Conservation (phyloP, 37 sponge, comb jelly and placozoan species). For the Agelas oroides region DNA sequence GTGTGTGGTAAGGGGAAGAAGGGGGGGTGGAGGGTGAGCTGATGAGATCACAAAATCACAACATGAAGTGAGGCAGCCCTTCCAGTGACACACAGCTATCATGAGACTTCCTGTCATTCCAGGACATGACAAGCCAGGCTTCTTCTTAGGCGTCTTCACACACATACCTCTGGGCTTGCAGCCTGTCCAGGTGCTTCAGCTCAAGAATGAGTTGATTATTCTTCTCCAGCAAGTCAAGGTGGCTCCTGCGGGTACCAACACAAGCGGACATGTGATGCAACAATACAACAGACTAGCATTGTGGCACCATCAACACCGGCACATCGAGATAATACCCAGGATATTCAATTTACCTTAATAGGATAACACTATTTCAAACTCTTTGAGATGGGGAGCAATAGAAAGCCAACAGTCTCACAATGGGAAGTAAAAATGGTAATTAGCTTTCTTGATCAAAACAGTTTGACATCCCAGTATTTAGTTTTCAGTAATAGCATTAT, state of each 20-base stretch:
- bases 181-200: slow-evolving; percentile 82
- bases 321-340: no score
- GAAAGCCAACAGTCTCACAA: background rate
- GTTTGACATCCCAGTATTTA: no score
- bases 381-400: background rate
- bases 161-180: slow-evolving; percentile 65
- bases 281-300: no score
- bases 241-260: slow-evolving; percentile 42
- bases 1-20: slow-evolving; percentile 2
- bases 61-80: background rate
- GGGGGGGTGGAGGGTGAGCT: background rate
- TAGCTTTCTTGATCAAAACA: no score
- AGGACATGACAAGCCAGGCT: no score
- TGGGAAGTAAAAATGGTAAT: background rate
- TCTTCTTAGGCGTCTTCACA: background rate
- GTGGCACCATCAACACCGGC: background rate
- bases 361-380: background rate
- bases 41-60: background rate
- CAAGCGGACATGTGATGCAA: no score
- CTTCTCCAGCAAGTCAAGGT: slow-evolving; percentile 83
- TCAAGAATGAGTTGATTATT: slow-evolving; percentile 84
- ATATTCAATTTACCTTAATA: no score
- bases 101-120: no score
- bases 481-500: no score
- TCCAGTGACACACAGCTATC: no score